A percentile compares a stretch with the other conserved stretches of the same genome.
phyloP scores from a whole-genome alignment of 2,888 invertebrate species.

The Xylocampa areola region DNA sequence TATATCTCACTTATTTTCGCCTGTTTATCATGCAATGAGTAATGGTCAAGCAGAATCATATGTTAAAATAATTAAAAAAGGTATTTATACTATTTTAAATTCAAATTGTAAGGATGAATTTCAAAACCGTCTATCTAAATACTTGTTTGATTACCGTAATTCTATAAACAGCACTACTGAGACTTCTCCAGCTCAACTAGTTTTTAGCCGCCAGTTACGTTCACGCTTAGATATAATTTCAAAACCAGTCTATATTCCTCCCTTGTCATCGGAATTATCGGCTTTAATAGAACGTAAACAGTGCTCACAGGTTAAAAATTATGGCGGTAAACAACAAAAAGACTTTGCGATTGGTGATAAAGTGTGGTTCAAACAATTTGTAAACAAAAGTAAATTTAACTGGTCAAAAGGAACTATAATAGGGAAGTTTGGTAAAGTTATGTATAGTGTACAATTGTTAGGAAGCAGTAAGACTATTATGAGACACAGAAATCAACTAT shows the following conservation, averaged over 20 bases:
- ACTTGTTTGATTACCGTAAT: neutral
- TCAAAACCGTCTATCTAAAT: slow-evolving; percentile 1
- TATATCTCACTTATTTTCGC: slow-evolving; percentile 40
- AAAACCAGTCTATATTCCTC: neutral
- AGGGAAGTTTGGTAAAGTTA: neutral
- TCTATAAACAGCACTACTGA: neutral
- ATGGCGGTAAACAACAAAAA: neutral
- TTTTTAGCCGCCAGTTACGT: slow-evolving; percentile 1
- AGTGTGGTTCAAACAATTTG: slow-evolving; percentile 1
- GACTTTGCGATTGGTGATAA: neutral
- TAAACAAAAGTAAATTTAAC: neutral
- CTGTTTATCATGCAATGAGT: slow-evolving; percentile 7
- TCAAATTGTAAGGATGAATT: slow-evolving; percentile 1
- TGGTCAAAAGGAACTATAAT: neutral
- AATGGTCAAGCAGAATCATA: slow-evolving; percentile 3
- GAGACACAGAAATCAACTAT: too few relatives aligned
- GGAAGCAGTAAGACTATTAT: too few relatives aligned
- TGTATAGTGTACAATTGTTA: neutral
- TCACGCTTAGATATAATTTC: slow-evolving; percentile 1
- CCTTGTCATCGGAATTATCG: slow-evolving; percentile 1
- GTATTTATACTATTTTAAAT: neutral
- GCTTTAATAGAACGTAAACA: neutral
- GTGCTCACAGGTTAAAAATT: slow-evolving; percentile 3
- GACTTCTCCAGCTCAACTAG: slow-evolving; percentile 3
- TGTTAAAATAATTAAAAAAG: slow-evolving; percentile 3